Percentiles rank a stretch among this genome's conserved stretches.
Evolutionary conservation across 2,797 vertebrate species (phyloP).

Genomic region (Pseudochirops cupreus): DNA sequence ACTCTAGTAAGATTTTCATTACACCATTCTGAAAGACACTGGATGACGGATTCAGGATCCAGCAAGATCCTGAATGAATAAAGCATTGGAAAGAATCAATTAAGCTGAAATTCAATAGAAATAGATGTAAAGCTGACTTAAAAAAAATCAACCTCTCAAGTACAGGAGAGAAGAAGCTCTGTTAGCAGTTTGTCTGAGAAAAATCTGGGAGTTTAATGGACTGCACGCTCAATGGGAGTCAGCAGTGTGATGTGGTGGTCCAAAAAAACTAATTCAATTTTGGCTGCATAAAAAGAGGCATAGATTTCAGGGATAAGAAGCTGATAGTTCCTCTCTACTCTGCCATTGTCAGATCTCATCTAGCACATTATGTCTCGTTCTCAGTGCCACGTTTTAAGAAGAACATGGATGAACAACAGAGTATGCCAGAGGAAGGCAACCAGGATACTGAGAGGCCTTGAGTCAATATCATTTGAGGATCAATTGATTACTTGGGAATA

Average conservation of each 20-base stretch:
- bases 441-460: not conserved
- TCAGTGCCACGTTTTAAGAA: not conserved
- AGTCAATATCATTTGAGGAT: not conserved
- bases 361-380: not conserved
- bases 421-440: not conserved
- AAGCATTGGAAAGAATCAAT: not conserved
- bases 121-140: not conserved
- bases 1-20: not conserved
- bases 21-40: not conserved
- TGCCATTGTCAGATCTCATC: not conserved
- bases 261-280: not conserved
- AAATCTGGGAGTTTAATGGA: not conserved
- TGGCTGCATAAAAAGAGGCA: not conserved
- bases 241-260: not conserved
- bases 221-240: not conserved
- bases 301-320: not conserved
- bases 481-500: not conserved
- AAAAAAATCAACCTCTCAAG: not conserved
- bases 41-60: not conserved
- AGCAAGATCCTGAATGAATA: not conserved
- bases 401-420: not conserved
- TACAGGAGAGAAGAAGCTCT: not conserved
- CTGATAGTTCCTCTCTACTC: not conserved
- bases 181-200: not conserved
- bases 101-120: not conserved